phyloP scores from a whole-genome alignment of 2,113 vertebrate species.

The Tetraodon nigroviridis region DNA sequence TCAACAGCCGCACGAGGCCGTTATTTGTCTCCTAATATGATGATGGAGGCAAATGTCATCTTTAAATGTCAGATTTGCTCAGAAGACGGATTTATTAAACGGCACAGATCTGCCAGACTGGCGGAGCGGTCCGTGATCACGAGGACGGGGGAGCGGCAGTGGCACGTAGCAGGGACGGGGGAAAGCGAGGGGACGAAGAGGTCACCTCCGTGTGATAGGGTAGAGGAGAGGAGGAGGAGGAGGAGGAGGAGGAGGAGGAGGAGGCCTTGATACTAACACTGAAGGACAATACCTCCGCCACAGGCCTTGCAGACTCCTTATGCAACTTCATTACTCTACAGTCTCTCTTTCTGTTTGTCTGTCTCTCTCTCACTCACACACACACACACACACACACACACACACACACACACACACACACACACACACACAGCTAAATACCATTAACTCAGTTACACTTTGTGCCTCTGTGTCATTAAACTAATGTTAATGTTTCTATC shows the following conservation, averaged over 20 bases:
- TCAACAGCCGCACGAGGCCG: constrained; percentile 49
- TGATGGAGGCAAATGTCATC: constrained; percentile 68
- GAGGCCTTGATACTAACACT: constrained; percentile 59
- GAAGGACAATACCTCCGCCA: constrained; percentile 64
- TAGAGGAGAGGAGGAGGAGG: constrained; percentile 50
- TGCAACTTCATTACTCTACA: constrained; percentile 40
- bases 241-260: constrained; percentile 43
- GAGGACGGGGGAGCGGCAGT: constrained; percentile 18
- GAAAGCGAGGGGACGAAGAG: constrained; percentile 41
- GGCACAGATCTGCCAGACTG: constrained; percentile 40
- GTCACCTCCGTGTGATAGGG: constrained; percentile 64
- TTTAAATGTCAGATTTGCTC: constrained; percentile 72
- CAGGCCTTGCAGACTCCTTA: constrained; percentile 48
- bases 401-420: constrained; percentile 1
- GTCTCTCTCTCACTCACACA: neutral
- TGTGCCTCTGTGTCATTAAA: too few relatives aligned
- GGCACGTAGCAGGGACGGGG: constrained; percentile 15
- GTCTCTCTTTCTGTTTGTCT: neutral
- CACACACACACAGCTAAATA: neutral
- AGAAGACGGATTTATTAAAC: constrained; percentile 62
- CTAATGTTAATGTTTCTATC: too few relatives aligned
- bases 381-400: neutral
- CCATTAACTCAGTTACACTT: neutral
- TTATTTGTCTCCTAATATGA: constrained; percentile 63
- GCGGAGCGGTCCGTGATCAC: constrained; percentile 35